Base-by-base conservation (phyloP, 1,140 invertebrate genomes). In the Cotesia chilonis region DNA sequence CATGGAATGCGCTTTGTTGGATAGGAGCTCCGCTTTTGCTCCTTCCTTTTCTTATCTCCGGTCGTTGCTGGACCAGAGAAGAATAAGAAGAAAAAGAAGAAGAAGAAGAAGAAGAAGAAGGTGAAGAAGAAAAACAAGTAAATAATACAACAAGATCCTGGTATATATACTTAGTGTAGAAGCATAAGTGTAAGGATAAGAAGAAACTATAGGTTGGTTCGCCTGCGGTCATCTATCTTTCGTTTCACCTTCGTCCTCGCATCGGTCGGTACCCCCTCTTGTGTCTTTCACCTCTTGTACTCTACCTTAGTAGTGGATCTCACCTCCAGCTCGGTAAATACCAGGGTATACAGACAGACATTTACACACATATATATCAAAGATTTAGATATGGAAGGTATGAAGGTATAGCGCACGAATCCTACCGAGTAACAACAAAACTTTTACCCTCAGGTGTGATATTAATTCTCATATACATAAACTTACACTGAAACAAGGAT, bases 161-260 rank as follows among this genome's bases (percentile, higher is more conserved):
- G 28, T 28, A 28, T 17, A 17, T 17, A 17, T 28, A 28, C 1
- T 28, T 28, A 28, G 28, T 28, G 54, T 14, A 55, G 10, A 47
- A 47, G 41, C 6, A 47, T 47, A 47, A 47, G 41, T 6, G 10
- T 47, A 6, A 47, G 41, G 41, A 47, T 20, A 55, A 10, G 14
- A 61, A 17, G 59, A 41, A 68, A 55, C 52, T 14, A 55, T 68
- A 55, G 66, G 20, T 68, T 54, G 17, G 28, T 68, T 28, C 2
- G 66, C 52, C 41, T 28, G 51, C 66, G 66, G 51, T 68, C 66
- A 68, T 68, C 66, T 41, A 55, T 68, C 66, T 68, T 66, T 36
- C 66, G 52, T 68, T 68, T 68, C 66, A 68, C 66, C 66, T 68
- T 68, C 66, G 51, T 68, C 51, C 66, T 55, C 51, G 66, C 51